Conservation (phyloP, 2,888 invertebrate genomes). For the Apodemia duryi region DNA sequence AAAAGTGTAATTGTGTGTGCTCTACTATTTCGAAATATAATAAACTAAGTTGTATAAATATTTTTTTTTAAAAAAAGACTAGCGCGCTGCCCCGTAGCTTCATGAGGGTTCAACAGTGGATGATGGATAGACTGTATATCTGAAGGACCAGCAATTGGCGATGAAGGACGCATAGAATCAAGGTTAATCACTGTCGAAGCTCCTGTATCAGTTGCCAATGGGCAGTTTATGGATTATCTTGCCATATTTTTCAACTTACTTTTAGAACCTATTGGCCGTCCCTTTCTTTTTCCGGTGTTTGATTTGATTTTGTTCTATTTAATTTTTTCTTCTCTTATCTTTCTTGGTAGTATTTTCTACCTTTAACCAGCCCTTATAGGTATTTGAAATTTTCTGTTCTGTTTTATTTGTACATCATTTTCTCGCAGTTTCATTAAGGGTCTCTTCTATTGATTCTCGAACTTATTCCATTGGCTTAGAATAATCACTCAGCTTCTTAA, state of each 20-base stretch:
- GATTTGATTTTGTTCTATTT: not conserved
- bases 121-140: not conserved
- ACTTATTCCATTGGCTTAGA: constrained; percentile 13
- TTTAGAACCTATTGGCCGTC: constrained; percentile 1
- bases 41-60: too few relatives aligned
- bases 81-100: not conserved
- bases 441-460: not conserved
- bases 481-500: not conserved
- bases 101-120: not conserved
- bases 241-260: not conserved
- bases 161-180: not conserved
- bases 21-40: too few relatives aligned
- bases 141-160: not conserved
- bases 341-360: constrained; percentile 14
- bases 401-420: constrained; percentile 5
- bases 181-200: not conserved
- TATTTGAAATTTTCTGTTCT: constrained; percentile 12
- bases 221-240: not conserved
- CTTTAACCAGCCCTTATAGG: constrained; percentile 5
- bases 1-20: too few relatives aligned
- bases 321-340: not conserved
- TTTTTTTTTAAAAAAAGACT: too few relatives aligned
- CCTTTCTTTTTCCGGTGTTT: not conserved
- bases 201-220: not conserved
- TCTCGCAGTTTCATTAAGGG: not conserved